Evolutionary conservation across 37 sponge, comb jelly and placozoan species (phyloP), one percentile per base, ranked within the genome.

Genomic region (Beroe forskalii): DNA sequence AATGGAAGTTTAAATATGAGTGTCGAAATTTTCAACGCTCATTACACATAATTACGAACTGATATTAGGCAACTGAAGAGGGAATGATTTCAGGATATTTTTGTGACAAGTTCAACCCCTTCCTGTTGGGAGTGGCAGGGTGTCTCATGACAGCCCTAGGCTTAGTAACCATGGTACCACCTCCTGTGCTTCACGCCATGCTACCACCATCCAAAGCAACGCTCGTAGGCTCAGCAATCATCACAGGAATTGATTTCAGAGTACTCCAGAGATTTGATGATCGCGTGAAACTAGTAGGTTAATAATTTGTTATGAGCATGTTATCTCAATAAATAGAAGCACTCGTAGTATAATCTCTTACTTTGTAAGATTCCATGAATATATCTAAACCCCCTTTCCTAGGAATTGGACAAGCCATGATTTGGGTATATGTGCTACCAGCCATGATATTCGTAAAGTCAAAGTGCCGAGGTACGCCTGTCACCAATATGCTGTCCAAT

Each of bases 391-490:
- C n/a, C n/a, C n/a, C n/a, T n/a, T n/a, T n/a, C n/a, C 32, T 37
- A 69, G 72, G 72, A 20, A 33, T 69, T 14, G 72, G 72, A 3
- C 72, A 69, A 69, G 72, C 72, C 19, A 80, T 80, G 86, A 43
- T 80, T 37, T 80, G 86, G 86, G 1, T 80, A 27, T 48, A 80
- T 25, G 55, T 80, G 4, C 1, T 80, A 24, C 86, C 86, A 1
- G 86, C 86, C 23, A 80, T 80, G 86, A 12, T 80, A 2, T 80
- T 80, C 35, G 86, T 80, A 1, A 80, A 80, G 86, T 42, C 86
- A 12, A 80, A 43, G 27, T 80, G 86, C 27, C 23, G 55, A 44
- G 27, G 42, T 27, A 80, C 28, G 31, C 86, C 86, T 4, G 55
- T 80, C 48, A 44, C 14, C 55, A n/a, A 27, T 43, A 23, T n/a